Conservation (phyloP, 2,888 invertebrate species). For the Andrena marginata region DNA sequence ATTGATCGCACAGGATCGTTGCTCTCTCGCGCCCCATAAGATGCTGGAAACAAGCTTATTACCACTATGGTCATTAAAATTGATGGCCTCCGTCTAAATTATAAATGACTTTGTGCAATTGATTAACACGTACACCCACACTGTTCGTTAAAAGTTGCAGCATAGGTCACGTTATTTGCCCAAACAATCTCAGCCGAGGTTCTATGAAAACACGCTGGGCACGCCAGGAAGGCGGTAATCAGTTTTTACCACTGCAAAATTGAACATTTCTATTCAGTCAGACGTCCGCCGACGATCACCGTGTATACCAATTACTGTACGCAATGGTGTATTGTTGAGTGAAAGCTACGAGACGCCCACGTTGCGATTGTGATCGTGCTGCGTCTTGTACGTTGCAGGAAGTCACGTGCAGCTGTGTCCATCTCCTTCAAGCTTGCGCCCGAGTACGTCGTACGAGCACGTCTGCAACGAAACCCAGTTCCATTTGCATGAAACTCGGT, state of each 20-base stretch:
- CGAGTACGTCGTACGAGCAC: slow-evolving; percentile 30
- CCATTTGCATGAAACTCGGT: slow-evolving; percentile 41
- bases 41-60: too few relatives aligned
- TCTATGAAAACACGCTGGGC: not conserved
- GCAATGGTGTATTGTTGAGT: slow-evolving; percentile 58
- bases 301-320: slow-evolving; percentile 54
- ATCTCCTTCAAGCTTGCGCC: slow-evolving; percentile 37
- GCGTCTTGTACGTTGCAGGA: slow-evolving; percentile 54
- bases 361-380: slow-evolving; percentile 50
- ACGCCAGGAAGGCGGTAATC: not conserved
- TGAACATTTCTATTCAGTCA: slow-evolving; percentile 43
- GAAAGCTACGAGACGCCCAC: slow-evolving; percentile 68
- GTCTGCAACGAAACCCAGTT: slow-evolving; percentile 39
- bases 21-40: too few relatives aligned
- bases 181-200: not conserved
- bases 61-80: too few relatives aligned
- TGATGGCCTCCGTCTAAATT: too few relatives aligned
- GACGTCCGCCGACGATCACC: slow-evolving; percentile 11
- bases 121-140: not conserved
- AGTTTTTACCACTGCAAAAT: slow-evolving; percentile 20
- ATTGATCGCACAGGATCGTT: too few relatives aligned
- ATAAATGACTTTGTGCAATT: not conserved
- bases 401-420: slow-evolving; percentile 57
- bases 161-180: not conserved
- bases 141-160: not conserved